These are phyloP conservation scores for Benitochromis conjunctus DNA, from an alignment of 2,113 vertebrate genomes.

Conservation along the genomic window DNA sequence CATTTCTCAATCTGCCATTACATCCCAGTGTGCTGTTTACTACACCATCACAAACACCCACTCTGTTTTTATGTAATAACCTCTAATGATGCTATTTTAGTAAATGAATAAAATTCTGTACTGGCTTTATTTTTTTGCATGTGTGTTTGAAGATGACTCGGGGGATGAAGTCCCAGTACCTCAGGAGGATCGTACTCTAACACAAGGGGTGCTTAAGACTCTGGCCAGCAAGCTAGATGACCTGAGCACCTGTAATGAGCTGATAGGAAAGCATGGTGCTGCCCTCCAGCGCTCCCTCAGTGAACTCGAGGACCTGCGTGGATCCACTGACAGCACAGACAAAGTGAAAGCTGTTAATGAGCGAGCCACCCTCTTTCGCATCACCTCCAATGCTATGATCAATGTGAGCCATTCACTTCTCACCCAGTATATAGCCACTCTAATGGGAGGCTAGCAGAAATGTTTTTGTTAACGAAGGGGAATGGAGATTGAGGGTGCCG, in stretches of 20 bases:
- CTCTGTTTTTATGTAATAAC: not conserved
- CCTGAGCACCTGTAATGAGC: slow-evolving; percentile 91
- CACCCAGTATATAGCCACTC: not conserved
- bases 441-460: not conserved
- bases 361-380: slow-evolving; percentile 91
- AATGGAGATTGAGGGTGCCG: not conserved
- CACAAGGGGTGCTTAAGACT: slow-evolving; percentile 80
- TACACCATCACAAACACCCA: not conserved
- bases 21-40: not conserved
- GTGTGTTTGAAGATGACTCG: slow-evolving; percentile 83
- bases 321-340: slow-evolving; percentile 78
- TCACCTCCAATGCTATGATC: slow-evolving; percentile 99
- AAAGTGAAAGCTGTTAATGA: slow-evolving; percentile 88
- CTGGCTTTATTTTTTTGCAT: not conserved
- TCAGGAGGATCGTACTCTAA: slow-evolving; percentile 83
- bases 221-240: slow-evolving; percentile 88
- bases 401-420: slow-evolving; percentile 57
- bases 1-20: not conserved
- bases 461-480: not conserved
- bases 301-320: slow-evolving; percentile 85
- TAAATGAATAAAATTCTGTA: not conserved
- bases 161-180: slow-evolving; percentile 85
- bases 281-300: slow-evolving; percentile 92
- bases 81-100: not conserved
- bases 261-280: slow-evolving; percentile 92